These are phyloP conservation scores for Glossophaga mutica DNA, from an alignment of 2,797 vertebrate genomes.

Conservation along the genomic window DNA sequence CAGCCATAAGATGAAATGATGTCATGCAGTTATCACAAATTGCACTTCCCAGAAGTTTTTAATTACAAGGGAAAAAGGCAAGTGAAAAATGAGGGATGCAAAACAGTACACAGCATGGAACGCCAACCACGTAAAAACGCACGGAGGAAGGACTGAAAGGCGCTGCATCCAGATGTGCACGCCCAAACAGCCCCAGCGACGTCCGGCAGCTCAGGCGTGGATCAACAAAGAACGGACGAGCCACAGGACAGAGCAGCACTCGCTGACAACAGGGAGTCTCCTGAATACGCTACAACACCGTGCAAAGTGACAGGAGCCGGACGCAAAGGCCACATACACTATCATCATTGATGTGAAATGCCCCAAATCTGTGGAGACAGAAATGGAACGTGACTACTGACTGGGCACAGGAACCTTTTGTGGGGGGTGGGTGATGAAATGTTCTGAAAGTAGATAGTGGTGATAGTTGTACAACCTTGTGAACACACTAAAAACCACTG, in stretches of 20 bases:
- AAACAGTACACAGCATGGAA: background rate
- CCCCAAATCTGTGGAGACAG: background rate
- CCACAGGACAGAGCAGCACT: background rate
- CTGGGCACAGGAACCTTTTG: too few species aligned
- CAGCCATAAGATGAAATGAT: background rate
- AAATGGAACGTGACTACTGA: background rate
- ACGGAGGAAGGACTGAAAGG: background rate
- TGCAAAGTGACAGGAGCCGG: background rate
- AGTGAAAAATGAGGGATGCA: background rate
- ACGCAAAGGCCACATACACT: background rate
- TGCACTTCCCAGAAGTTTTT: background rate
- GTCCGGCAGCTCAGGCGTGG: background rate
- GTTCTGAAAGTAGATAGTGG: background rate
- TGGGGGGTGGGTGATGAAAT: background rate
- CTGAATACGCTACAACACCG: background rate
- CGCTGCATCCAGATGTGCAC: background rate
- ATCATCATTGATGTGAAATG: background rate
- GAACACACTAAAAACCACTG: background rate
- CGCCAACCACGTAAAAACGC: background rate
- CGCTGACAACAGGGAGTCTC: background rate
- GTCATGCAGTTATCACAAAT: background rate
- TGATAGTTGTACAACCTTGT: background rate
- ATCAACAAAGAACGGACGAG: background rate
- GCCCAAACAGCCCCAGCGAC: rapidly evolving
- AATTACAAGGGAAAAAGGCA: background rate